Conservation (phyloP, 2,113 vertebrate genomes). For the Oostethus manadensis region DNA sequence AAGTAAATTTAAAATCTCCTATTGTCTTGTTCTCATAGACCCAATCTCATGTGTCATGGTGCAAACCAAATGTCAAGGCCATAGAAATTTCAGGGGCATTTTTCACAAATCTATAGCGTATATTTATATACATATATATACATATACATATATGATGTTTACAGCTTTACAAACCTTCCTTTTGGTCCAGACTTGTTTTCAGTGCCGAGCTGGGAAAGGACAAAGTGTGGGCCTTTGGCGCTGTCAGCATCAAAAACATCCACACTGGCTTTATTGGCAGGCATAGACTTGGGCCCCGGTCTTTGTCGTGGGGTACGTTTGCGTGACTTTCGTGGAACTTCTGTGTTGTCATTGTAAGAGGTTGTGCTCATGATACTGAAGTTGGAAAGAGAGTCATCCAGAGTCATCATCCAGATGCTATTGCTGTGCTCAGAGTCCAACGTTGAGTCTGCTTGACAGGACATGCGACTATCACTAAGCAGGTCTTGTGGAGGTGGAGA, state of each 20-base stretch:
- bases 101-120: no score
- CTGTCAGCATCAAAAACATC: conserved; percentile 99
- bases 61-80: no score
- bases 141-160: neutral
- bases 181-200: conserved; percentile 91
- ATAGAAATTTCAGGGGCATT: no score
- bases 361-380: conserved; percentile 93
- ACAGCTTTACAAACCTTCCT: conserved; percentile 73
- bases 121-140: no score
- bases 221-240: conserved; percentile 98
- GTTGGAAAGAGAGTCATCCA: conserved; percentile 96
- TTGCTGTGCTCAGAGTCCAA: conserved; percentile 94
- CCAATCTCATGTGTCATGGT: no score
- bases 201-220: conserved; percentile 92
- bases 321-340: conserved; percentile 96
- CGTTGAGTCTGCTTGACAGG: conserved; percentile 89
- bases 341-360: conserved; percentile 98
- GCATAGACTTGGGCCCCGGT: conserved; percentile 85
- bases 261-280: conserved; percentile 85
- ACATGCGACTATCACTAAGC: conserved; percentile 94
- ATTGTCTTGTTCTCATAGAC: no score
- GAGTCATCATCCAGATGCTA: conserved; percentile 99
- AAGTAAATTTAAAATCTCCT: no score
- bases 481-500: conserved; percentile 96
- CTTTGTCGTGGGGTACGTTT: conserved; percentile 96